A percentile compares a stretch with the other conserved stretches of the same genome.
These are phyloP conservation scores for Leptobrachium leishanense DNA, from an alignment of 2,113 vertebrate genomes.

Conservation along the genomic window DNA sequence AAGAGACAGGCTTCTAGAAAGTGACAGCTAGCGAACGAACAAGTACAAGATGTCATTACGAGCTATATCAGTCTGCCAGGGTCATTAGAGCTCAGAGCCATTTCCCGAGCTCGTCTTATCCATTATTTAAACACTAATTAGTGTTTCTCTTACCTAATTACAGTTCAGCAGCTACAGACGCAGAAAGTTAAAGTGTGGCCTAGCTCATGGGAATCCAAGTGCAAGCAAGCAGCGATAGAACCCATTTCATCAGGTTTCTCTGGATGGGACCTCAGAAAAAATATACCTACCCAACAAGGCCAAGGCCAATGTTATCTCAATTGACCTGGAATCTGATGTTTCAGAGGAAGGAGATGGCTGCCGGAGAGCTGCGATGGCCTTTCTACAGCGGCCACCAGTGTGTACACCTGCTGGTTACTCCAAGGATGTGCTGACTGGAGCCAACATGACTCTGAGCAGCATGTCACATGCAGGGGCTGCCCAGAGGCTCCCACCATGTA, in stretches of 20 bases:
- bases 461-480: too few relatives aligned
- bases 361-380: too few relatives aligned
- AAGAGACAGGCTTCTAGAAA: neutral
- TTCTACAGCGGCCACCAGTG: neutral
- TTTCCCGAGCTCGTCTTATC: conserved; percentile 29
- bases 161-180: conserved; percentile 44
- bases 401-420: neutral
- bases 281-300: too few relatives aligned
- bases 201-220: conserved; percentile 7
- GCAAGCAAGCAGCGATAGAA: neutral
- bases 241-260: conserved; percentile 25
- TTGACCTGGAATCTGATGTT: too few relatives aligned
- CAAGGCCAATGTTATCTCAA: too few relatives aligned
- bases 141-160: conserved; percentile 48
- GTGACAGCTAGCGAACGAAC: neutral
- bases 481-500: too few relatives aligned
- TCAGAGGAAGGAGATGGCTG: too few relatives aligned
- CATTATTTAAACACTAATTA: conserved; percentile 47
- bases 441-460: too few relatives aligned
- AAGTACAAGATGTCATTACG: neutral
- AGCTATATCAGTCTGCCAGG: conserved; percentile 27
- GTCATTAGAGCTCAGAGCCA: conserved; percentile 11
- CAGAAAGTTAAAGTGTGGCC: conserved; percentile 44
- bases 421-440: too few relatives aligned
- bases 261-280: neutral